Evolutionary conservation across 2,888 invertebrate genomes (phyloP).

Genomic region (Hirudinaria manillensis): DNA sequence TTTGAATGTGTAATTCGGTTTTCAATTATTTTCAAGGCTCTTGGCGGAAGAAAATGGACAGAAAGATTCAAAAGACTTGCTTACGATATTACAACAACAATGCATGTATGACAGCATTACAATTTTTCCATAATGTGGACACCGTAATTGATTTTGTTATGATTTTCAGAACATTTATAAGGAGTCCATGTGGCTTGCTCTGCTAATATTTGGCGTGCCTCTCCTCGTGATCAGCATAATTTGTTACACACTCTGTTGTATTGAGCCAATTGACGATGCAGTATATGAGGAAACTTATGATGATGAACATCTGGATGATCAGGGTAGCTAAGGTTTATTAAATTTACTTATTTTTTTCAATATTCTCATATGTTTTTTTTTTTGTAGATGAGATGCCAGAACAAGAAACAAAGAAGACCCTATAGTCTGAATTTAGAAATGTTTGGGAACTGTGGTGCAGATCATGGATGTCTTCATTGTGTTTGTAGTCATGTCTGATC

Average conservation of each 20-base stretch:
- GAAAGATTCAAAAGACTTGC: constrained; percentile 43
- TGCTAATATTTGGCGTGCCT: constrained; percentile 87
- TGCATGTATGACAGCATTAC: constrained; percentile 56
- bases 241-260: constrained; percentile 89
- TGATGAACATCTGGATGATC: neutral
- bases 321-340: too few relatives aligned
- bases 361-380: too few relatives aligned
- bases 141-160: neutral
- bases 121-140: neutral
- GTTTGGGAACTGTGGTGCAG: too few relatives aligned
- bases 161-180: constrained; percentile 49
- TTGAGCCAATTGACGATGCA: constrained; percentile 59
- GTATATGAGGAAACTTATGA: constrained; percentile 5
- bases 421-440: too few relatives aligned
- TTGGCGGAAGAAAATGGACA: constrained; percentile 35
- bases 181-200: constrained; percentile 72
- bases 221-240: constrained; percentile 86
- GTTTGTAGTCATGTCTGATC: too few relatives aligned
- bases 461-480: too few relatives aligned
- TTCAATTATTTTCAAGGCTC: constrained; percentile 32
- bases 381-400: too few relatives aligned
- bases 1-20: neutral
- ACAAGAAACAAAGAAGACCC: too few relatives aligned
- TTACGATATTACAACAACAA: constrained; percentile 70
- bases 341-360: too few relatives aligned